Evolutionary conservation across 2,888 invertebrate species (phyloP).

Genomic region (Pyrrhosoma nymphula): DNA sequence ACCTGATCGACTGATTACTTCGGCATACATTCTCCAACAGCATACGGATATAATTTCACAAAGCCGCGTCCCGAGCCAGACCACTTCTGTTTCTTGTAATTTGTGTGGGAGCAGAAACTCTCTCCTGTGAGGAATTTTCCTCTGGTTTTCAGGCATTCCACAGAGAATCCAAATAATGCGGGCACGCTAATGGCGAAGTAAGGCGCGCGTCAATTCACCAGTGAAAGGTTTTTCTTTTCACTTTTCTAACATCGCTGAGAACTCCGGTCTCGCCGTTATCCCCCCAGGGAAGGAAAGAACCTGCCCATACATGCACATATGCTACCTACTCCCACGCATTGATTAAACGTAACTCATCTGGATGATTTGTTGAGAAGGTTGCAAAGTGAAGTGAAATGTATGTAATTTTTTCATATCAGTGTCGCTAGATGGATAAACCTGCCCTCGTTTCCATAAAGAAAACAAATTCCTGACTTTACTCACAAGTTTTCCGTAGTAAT

Average conservation of each 20-base stretch:
- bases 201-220: not conserved
- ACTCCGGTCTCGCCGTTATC: not conserved
- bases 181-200: not conserved
- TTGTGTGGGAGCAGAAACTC: not conserved
- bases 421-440: no score
- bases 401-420: no score
- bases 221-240: not conserved
- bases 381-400: no score
- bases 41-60: no score
- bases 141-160: not conserved
- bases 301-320: not conserved
- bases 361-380: no score
- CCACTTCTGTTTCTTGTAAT: not conserved
- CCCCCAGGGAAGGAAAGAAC: not conserved
- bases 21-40: no score
- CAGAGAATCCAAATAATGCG: slow-evolving; percentile 3
- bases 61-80: no score
- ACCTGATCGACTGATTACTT: no score
- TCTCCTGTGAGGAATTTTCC: not conserved
- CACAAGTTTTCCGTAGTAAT: no score
- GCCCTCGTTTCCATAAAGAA: no score
- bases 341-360: not conserved
- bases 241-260: not conserved
- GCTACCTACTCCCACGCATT: not conserved
- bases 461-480: no score